Evolutionary conservation across 2,888 invertebrate species (phyloP), one percentile per base, ranked within the genome.

Genomic region (Mesodorylaimus sp.): DNA sequence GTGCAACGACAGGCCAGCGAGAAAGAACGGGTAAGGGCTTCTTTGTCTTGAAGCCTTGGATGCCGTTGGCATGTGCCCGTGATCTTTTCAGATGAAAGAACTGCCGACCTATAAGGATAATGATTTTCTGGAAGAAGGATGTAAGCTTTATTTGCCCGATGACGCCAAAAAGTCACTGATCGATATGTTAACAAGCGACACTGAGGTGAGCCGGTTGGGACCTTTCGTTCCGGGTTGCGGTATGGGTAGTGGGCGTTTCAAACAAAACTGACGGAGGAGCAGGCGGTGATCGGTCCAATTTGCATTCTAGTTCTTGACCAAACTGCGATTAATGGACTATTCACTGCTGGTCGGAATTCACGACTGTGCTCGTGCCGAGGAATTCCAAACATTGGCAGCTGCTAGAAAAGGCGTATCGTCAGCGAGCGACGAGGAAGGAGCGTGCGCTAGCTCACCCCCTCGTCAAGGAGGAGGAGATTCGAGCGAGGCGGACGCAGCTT

Each of bases 1-100:
- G 93, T 99, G 1, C 93, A 93, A 70, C 77, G 97, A 44, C 89
- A 91, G 70, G 97, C 97, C 7, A 91, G 89, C 0, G 91, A 95
- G 60, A 95, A 95, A 67, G 97, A 97, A 68, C 77, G 68, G 60
- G 68, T 68, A 59, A 56, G 53, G 50, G 25, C 27, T 7, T n/a
- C n/a, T n/a, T n/a, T n/a, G n/a, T n/a, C n/a, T n/a, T n/a, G n/a
- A n/a, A n/a, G n/a, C n/a, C n/a, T n/a, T n/a, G n/a, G n/a, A n/a
- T n/a, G n/a, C n/a, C n/a, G n/a, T n/a, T n/a, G n/a, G n/a, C n/a
- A n/a, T n/a, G n/a, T n/a, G n/a, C n/a, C n/a, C n/a, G n/a, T n/a
- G n/a, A n/a, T n/a, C n/a, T n/a, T 59, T 58, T 13, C 53, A 87
- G 63, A 87, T 87, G 65, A 97, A 97, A 67, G 87, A 88, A 59